A percentile compares a stretch with the other conserved stretches of the same genome.
These are phyloP conservation scores for Ptilonorhynchus violaceus DNA, from an alignment of 2,113 vertebrate species.

Conservation along the genomic window DNA sequence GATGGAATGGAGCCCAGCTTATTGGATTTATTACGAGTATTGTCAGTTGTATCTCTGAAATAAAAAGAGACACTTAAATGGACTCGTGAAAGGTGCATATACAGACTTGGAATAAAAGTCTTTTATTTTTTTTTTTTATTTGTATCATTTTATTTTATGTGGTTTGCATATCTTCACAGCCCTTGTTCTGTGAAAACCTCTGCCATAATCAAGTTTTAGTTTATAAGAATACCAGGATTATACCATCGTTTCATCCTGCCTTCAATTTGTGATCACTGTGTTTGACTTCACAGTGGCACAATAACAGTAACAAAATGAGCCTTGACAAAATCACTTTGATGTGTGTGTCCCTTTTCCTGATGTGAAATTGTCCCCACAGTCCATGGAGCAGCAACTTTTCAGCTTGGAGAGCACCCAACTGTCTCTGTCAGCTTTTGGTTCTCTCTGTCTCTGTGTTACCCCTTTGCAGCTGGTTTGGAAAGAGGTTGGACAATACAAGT, in stretches of 20 bases:
- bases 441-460: background rate
- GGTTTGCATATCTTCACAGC: background rate
- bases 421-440: background rate
- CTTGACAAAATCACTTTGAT: fast-evolving
- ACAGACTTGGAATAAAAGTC: background rate
- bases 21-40: background rate
- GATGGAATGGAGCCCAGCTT: background rate
- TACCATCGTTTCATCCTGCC: background rate
- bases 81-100: background rate
- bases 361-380: fast-evolving
- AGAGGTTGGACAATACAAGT: background rate
- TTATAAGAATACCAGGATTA: background rate
- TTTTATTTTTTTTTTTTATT: background rate
- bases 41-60: background rate
- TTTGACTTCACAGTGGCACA: background rate
- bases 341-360: fast-evolving
- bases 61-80: background rate
- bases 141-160: background rate
- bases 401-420: fast-evolving
- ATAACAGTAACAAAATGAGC: background rate
- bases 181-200: background rate
- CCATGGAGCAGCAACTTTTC: background rate
- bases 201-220: background rate
- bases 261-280: background rate
- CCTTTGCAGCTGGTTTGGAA: background rate